Conservation (phyloP, 2,888 invertebrate species). For the Timandra comae region DNA sequence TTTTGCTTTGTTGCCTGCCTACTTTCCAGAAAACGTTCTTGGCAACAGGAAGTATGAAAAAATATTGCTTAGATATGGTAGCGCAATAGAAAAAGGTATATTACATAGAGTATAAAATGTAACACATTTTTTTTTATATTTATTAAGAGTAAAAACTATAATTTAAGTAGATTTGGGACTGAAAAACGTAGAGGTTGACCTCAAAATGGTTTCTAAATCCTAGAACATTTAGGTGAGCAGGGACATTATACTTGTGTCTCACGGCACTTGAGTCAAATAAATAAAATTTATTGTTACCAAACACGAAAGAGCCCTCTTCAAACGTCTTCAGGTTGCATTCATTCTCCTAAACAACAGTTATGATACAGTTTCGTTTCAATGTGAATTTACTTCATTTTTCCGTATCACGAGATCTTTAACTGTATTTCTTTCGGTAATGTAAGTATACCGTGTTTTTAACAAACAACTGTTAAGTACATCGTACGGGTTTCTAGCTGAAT, state of each 20-base stretch:
- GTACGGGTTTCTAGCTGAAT: too few species aligned
- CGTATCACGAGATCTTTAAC: slow-evolving; percentile 24
- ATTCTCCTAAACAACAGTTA: slow-evolving; percentile 27
- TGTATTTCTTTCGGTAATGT: slow-evolving; percentile 7
- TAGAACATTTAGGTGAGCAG: not conserved
- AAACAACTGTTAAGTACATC: too few species aligned
- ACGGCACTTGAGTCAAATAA: slow-evolving; percentile 25
- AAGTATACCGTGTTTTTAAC: too few species aligned
- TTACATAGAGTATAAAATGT: too few species aligned
- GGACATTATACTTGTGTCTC: slow-evolving; percentile 4
- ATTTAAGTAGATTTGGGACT: too few species aligned
- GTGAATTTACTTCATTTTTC: slow-evolving; percentile 30
- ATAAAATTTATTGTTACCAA: slow-evolving; percentile 19
- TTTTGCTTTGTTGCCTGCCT: slow-evolving; percentile 13
- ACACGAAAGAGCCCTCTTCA: slow-evolving; percentile 25
- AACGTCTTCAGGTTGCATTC: slow-evolving; percentile 24
- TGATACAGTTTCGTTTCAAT: slow-evolving; percentile 30
- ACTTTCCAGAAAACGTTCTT: not conserved
- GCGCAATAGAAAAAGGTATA: too few species aligned
- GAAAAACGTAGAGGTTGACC: too few species aligned
- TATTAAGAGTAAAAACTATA: too few species aligned
- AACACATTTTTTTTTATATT: too few species aligned
- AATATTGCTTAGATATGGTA: too few species aligned
- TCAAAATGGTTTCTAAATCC: not conserved
- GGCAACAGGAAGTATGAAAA: too few species aligned